These are phyloP conservation scores for Hippocampus comes DNA, from an alignment of 2,113 vertebrate species.

Conservation along the genomic window DNA sequence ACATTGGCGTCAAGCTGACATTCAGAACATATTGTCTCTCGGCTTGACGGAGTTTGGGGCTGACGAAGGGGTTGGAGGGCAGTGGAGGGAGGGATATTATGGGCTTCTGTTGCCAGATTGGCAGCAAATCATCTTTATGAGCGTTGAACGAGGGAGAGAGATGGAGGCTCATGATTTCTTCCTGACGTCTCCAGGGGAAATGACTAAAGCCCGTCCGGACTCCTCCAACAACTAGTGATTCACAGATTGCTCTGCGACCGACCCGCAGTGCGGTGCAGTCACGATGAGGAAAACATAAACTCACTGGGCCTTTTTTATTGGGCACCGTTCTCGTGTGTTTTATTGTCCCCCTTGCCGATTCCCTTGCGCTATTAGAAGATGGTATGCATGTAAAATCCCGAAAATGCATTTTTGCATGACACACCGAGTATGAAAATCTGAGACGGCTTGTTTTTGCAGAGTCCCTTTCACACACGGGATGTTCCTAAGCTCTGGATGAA, in stretches of 20 bases:
- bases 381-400: neutral
- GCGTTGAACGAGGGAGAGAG: slow-evolving; percentile 29
- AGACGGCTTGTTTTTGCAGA: slow-evolving; percentile 33
- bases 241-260: slow-evolving; percentile 32
- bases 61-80: slow-evolving; percentile 48
- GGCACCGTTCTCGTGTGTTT: neutral
- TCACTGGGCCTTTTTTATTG: slow-evolving; percentile 7
- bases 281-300: slow-evolving; percentile 5
- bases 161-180: slow-evolving; percentile 30
- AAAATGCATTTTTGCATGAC: neutral
- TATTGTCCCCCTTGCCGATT: neutral
- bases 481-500: slow-evolving; percentile 1
- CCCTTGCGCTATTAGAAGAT: slow-evolving; percentile 4
- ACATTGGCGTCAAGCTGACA: slow-evolving; percentile 3
- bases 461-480: slow-evolving; percentile 65
- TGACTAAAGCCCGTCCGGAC: slow-evolving; percentile 17
- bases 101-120: slow-evolving; percentile 54
- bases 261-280: slow-evolving; percentile 7
- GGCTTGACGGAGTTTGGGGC: slow-evolving; percentile 49
- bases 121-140: slow-evolving; percentile 66
- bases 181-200: slow-evolving; percentile 28
- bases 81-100: slow-evolving; percentile 49
- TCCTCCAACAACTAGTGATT: slow-evolving; percentile 18
- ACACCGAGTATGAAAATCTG: slow-evolving; percentile 2
- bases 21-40: slow-evolving; percentile 53